Conservation (phyloP, 2,797 vertebrate species). For the Smutsia gigantea region DNA sequence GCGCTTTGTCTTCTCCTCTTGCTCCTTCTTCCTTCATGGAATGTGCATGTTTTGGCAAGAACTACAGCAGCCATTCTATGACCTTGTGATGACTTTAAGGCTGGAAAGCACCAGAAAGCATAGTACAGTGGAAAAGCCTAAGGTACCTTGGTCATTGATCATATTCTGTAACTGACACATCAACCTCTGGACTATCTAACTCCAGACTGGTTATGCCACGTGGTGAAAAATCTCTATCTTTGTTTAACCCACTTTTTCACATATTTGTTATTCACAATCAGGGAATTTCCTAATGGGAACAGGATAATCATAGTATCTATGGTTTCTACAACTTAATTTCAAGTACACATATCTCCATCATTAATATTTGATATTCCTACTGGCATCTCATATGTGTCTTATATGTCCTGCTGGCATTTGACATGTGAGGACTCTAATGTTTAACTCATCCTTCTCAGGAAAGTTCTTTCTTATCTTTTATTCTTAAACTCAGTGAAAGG, state of each 20-base stretch:
- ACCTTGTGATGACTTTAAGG: not conserved
- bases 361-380: not conserved
- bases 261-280: not conserved
- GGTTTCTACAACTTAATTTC: slow-evolving; percentile 12
- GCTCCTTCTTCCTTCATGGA: not conserved
- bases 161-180: not conserved
- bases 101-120: not conserved
- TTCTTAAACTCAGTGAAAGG: not conserved
- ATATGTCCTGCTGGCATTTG: not conserved
- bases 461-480: not conserved
- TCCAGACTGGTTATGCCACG: not conserved
- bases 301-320: not conserved
- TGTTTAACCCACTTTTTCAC: not conserved
- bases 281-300: not conserved
- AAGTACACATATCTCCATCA: not conserved
- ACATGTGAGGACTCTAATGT: not conserved
- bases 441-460: not conserved
- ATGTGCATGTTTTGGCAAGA: not conserved
- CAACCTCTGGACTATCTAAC: not conserved
- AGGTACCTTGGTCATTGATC: no score
- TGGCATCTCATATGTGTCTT: not conserved
- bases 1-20: not conserved
- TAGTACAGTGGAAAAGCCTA: not conserved
- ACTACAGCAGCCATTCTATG: not conserved
- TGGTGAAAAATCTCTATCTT: not conserved